Conservation (phyloP, 1,140 invertebrate genomes). For the Microplitis demolitor region DNA sequence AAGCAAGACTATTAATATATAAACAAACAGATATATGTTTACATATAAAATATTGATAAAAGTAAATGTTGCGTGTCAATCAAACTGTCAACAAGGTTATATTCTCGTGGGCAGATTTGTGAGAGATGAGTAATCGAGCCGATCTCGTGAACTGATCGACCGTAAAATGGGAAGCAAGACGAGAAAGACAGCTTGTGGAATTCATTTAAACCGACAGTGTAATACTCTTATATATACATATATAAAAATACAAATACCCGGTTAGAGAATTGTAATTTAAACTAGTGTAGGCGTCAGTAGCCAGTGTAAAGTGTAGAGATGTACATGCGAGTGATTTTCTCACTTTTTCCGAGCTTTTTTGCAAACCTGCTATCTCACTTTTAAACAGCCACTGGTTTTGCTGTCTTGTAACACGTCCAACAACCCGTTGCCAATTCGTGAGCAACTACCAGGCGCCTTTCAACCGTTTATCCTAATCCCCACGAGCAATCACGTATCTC, state of each 20-base stretch:
- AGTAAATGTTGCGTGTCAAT: too few relatives aligned
- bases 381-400: too few relatives aligned
- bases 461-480: background rate
- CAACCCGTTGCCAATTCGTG: background rate
- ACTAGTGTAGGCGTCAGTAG: too few relatives aligned
- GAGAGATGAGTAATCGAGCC: background rate
- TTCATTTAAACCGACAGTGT: background rate
- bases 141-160: background rate
- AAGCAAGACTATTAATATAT: too few relatives aligned
- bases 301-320: too few relatives aligned
- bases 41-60: too few relatives aligned
- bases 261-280: too few relatives aligned
- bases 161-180: background rate
- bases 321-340: background rate
- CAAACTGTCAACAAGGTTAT: too few relatives aligned
- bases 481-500: conserved; percentile 2
- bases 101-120: background rate
- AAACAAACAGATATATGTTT: too few relatives aligned
- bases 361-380: too few relatives aligned
- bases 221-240: too few relatives aligned
- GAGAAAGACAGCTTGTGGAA: background rate
- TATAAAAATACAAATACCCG: too few relatives aligned
- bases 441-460: conserved; percentile 3
- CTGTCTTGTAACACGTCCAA: background rate
- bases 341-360: background rate